Conservation (phyloP, 2,888 invertebrate species). For the Minunthozetes semirufus region DNA sequence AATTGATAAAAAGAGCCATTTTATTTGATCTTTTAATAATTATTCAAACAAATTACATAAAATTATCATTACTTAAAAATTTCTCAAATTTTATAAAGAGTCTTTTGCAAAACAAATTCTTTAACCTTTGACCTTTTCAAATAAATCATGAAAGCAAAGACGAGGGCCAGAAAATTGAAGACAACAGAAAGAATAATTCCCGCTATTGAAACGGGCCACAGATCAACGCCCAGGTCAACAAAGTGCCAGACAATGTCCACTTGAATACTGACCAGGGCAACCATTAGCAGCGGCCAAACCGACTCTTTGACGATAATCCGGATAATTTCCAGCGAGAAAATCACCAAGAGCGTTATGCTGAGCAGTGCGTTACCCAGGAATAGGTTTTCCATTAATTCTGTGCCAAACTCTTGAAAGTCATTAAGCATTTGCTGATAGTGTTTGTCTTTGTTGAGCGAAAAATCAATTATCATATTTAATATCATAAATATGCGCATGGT, state of each 20-base stretch:
- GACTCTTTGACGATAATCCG: neutral
- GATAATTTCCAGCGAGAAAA: neutral
- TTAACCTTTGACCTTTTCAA: neutral
- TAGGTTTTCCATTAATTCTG: neutral
- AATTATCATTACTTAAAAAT: too few species aligned
- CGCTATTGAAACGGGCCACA: neutral
- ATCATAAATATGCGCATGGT: neutral
- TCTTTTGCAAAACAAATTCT: too few species aligned
- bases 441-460: neutral
- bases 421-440: neutral
- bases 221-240: neutral
- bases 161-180: neutral
- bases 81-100: too few species aligned
- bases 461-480: neutral
- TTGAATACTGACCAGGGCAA: neutral
- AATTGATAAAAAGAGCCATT: too few species aligned
- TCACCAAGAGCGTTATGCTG: neutral
- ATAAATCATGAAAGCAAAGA: neutral
- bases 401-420: neutral
- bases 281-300: neutral
- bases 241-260: constrained; percentile 9
- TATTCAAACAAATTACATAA: too few species aligned
- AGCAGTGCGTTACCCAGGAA: neutral
- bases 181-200: neutral
- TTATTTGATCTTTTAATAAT: too few species aligned